These are phyloP conservation scores for Brachylomia viminalis DNA, from an alignment of 2,888 invertebrate species.

Conservation along the genomic window DNA sequence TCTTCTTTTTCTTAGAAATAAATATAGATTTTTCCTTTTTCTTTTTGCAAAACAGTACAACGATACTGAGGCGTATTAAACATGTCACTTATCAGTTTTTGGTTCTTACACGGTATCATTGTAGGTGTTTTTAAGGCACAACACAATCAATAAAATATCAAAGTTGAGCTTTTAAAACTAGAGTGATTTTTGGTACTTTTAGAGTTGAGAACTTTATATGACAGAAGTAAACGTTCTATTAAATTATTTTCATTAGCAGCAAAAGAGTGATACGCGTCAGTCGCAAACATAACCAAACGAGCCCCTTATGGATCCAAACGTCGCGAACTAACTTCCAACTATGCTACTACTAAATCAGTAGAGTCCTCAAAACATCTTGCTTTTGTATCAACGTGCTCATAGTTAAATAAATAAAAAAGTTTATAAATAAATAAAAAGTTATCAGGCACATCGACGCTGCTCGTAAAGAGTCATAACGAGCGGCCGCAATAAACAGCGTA, in stretches of 20 bases:
- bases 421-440: slow-evolving; percentile 74
- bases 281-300: slow-evolving; percentile 23
- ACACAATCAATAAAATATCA: neutral
- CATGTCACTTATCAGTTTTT: neutral
- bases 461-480: slow-evolving; percentile 83
- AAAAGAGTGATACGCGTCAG: slow-evolving; percentile 35
- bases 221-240: slow-evolving; percentile 13
- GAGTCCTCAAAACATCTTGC: slow-evolving; percentile 6
- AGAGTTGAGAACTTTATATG: slow-evolving; percentile 19
- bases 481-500: slow-evolving; percentile 81
- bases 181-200: slow-evolving; percentile 3
- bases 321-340: slow-evolving; percentile 31
- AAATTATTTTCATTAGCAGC: slow-evolving; percentile 40
- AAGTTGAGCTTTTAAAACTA: neutral
- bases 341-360: neutral
- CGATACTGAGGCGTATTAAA: neutral
- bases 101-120: neutral
- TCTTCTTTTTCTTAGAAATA: neutral
- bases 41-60: neutral
- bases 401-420: slow-evolving; percentile 62
- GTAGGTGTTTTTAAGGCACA: neutral
- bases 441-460: slow-evolving; percentile 73
- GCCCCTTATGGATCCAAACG: slow-evolving; percentile 32
- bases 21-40: neutral
- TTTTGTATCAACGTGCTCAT: slow-evolving; percentile 40